Conservation (phyloP, 2,797 vertebrate genomes). For the Mastacembelus armatus region DNA sequence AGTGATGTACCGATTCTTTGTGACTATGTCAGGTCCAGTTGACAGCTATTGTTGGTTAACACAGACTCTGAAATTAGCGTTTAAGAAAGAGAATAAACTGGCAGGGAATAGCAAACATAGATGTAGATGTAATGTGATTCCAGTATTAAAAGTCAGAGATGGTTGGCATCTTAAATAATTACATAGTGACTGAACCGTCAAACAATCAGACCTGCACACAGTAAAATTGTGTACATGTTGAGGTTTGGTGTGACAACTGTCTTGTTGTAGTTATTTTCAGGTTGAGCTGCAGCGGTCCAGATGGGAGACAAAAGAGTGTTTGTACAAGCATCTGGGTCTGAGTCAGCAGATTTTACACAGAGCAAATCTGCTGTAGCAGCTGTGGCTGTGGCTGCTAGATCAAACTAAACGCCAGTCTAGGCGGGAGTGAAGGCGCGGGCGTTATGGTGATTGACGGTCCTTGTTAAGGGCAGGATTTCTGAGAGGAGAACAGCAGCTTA, state of each 20-base stretch:
- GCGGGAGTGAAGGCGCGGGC: constrained; percentile 23
- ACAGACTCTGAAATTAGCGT: too few species aligned
- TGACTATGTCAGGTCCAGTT: too few species aligned
- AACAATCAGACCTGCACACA: neutral
- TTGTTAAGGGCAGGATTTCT: constrained; percentile 70
- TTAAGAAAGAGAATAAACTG: too few species aligned
- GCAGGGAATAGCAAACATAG: too few species aligned
- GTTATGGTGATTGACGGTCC: constrained; percentile 72
- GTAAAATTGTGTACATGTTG: constrained; percentile 6
- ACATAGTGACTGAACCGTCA: neutral
- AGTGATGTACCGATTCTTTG: too few species aligned
- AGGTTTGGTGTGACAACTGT: constrained; percentile 44
- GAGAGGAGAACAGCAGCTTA: constrained; percentile 65
- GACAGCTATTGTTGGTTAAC: too few species aligned
- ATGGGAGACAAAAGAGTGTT: constrained; percentile 69
- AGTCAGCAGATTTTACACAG: constrained; percentile 70
- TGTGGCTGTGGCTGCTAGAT: constrained; percentile 49
- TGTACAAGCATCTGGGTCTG: constrained; percentile 46
- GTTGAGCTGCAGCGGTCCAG: constrained; percentile 61
- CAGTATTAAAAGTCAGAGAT: neutral
- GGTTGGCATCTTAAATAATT: neutral
- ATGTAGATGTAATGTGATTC: too few species aligned
- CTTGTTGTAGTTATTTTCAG: constrained; percentile 45
- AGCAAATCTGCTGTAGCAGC: constrained; percentile 57
- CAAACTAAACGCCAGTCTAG: constrained; percentile 44